phyloP scores from a whole-genome alignment of 2,888 invertebrate species.

The Hecatera dysodea region DNA sequence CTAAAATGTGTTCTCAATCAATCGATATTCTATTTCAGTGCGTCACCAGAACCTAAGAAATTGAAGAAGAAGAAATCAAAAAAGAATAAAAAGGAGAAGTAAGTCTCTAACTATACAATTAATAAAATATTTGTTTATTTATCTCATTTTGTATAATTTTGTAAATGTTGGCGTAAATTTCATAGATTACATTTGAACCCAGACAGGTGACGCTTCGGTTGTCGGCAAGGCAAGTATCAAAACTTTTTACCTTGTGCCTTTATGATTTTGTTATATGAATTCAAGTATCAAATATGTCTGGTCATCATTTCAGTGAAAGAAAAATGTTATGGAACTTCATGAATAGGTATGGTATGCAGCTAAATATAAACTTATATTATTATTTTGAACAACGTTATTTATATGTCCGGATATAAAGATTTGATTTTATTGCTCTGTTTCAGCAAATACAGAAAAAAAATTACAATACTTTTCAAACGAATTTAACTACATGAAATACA shows the following conservation, averaged over 20 bases:
- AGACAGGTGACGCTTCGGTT: conserved; percentile 87
- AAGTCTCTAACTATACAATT: conserved; percentile 76
- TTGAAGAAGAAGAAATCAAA: conserved; percentile 95
- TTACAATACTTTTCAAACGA: not conserved
- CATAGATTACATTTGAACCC: conserved; percentile 81
- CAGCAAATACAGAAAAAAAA: conserved; percentile 12
- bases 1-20: conserved; percentile 14
- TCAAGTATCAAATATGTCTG: conserved; percentile 62
- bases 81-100: conserved; percentile 94
- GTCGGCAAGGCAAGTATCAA: conserved; percentile 86
- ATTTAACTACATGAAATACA: not conserved
- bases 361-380: conserved; percentile 26
- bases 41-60: conserved; percentile 94
- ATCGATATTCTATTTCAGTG: conserved; percentile 85
- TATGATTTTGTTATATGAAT: conserved; percentile 36
- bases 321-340: conserved; percentile 85
- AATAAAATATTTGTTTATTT: conserved; percentile 50
- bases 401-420: conserved; percentile 1
- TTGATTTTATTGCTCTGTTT: conserved; percentile 22
- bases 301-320: conserved; percentile 86
- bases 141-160: conserved; percentile 61
- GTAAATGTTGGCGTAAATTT: conserved; percentile 71
- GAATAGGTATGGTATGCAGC: conserved; percentile 81
- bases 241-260: conserved; percentile 45
- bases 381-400: conserved; percentile 6